Conservation (phyloP, 2,888 invertebrate species). For the Subacronicta megacephala region DNA sequence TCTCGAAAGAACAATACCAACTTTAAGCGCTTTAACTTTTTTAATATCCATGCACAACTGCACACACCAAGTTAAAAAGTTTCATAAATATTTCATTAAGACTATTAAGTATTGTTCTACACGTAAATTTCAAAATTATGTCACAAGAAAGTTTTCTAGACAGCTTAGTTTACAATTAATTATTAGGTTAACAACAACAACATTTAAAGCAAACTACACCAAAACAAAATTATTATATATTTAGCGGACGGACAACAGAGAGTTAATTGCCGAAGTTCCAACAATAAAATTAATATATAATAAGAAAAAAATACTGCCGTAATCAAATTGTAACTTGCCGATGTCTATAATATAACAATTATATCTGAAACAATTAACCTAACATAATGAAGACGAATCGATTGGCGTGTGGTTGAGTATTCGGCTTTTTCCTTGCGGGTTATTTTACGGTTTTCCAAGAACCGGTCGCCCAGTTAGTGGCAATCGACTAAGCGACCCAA, state of each 20-base stretch:
- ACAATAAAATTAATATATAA: neutral
- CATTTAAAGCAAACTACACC: neutral
- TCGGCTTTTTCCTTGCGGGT: no score
- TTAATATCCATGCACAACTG: slow-evolving; percentile 27
- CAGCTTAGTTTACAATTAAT: neutral
- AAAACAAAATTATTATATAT: neutral
- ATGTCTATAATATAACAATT: no score
- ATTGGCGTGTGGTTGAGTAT: no score
- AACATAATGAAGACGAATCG: no score
- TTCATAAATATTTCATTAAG: slow-evolving; percentile 7
- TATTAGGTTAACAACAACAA: neutral
- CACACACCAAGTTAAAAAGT: slow-evolving; percentile 7
- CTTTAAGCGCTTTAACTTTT: slow-evolving; percentile 27
- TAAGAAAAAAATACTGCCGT: no score
- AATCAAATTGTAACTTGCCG: no score
- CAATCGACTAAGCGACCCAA: no score
- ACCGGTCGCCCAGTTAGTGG: no score
- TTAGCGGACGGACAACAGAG: neutral
- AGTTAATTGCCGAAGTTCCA: neutral
- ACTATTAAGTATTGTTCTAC: slow-evolving; percentile 1
- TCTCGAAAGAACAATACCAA: slow-evolving; percentile 10
- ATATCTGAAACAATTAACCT: no score
- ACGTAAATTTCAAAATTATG: neutral
- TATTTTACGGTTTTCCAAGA: no score
- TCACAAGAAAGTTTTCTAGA: slow-evolving; percentile 1